phyloP scores from a whole-genome alignment of 2,113 vertebrate species.

The Cervus canadensis region DNA sequence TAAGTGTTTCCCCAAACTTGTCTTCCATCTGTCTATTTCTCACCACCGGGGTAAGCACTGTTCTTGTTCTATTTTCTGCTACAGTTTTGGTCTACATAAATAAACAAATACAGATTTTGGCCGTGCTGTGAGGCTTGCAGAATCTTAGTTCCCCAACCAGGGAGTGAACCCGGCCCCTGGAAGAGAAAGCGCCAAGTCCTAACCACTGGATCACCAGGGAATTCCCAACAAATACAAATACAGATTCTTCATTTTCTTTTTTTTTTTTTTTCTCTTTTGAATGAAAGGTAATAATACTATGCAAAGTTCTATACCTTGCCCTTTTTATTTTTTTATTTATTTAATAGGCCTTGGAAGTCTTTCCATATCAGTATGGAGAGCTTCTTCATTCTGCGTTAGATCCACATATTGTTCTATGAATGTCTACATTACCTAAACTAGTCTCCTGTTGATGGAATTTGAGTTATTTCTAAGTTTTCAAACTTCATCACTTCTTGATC shows the following conservation, averaged over 20 bases:
- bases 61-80: neutral
- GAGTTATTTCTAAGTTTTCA: neutral
- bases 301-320: neutral
- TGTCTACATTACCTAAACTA: neutral
- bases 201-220: neutral
- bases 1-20: neutral
- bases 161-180: neutral
- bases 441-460: neutral
- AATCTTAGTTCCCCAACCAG: neutral
- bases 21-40: neutral
- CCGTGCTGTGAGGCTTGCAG: neutral
- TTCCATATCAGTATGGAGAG: neutral
- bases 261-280: neutral
- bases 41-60: neutral
- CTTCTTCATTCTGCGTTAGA: neutral
- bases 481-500: neutral
- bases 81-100: neutral
- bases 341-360: neutral
- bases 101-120: neutral
- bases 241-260: neutral
- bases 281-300: neutral
- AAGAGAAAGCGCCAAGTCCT: neutral
- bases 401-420: neutral
- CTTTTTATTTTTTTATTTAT: neutral
- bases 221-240: neutral